Evolutionary conservation across 2,797 vertebrate genomes (phyloP), one percentile per base, ranked within the genome.

Genomic region (Lemur catta): DNA sequence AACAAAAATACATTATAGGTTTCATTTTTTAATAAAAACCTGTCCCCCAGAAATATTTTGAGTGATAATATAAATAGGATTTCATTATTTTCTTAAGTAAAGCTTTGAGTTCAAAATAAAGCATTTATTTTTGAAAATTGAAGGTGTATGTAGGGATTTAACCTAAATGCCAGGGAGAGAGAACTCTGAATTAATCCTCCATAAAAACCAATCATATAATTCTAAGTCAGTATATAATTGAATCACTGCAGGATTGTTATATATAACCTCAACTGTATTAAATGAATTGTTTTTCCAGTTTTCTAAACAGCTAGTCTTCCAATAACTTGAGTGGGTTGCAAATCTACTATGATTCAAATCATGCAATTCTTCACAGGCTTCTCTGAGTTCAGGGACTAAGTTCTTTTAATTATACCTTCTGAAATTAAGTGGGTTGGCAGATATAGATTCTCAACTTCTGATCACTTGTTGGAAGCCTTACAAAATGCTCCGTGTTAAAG

Each of bases 11-110:
- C 52, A 78, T 48, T 38, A 57, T 50, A 10, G 10, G n/a, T 92
- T 75, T 80, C n/a, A 55, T 65, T 91, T 10, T 26, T 22, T 52
- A 82, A n/a, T 74, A 30, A n/a, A 80, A 38, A 74, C 46, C 41
- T 92, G 8, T 38, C 46, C n/a, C 43, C 30, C 50, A 63, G 59
- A 95, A 94, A 71, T 84, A 30, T 94, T 95, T 94, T 85, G 63
- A 84, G 46, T 78, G 33, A 69, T 72, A 76, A 93, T 89, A 61
- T 74, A 71, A 88, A 59, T 91, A 85, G 38, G n/a, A 85, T 96
- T 84, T 94, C 28, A 85, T 75, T 88, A 69, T 89, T 80, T 38
- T 95, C 13, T n/a, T 86, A 94, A 55, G 43, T 86, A 84, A 90
- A 75, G 46, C 20, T 76, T 81, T 84, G 67, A 88, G 38, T 72